Evolutionary conservation across 2,888 invertebrate species (phyloP).

Genomic region (Pasiphila rectangulata): DNA sequence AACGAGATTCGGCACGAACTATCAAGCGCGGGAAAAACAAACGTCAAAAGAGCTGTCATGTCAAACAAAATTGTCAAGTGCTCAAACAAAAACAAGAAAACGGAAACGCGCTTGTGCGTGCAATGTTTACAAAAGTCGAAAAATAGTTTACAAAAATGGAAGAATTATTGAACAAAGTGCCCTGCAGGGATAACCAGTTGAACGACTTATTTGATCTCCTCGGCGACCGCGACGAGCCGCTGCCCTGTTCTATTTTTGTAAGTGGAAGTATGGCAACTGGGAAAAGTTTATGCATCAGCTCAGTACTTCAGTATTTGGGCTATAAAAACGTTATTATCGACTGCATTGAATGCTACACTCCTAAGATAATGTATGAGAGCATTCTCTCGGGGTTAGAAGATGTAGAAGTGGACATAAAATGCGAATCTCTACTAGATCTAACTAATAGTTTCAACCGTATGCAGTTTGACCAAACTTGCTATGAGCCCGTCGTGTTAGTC

Average conservation of each 20-base stretch:
- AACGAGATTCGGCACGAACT: background rate
- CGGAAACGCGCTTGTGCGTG: background rate
- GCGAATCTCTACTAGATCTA: constrained; percentile 86
- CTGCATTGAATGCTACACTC: constrained; percentile 90
- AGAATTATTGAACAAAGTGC: constrained; percentile 65
- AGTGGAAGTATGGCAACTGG: constrained; percentile 93
- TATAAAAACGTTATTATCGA: constrained; percentile 85
- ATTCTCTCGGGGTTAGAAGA: constrained; percentile 83
- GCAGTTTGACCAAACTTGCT: constrained; percentile 41
- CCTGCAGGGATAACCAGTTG: constrained; percentile 75
- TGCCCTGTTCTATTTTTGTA: constrained; percentile 86
- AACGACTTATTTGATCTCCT: constrained; percentile 72
- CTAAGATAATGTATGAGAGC: constrained; percentile 88
- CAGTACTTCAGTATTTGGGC: constrained; percentile 79
- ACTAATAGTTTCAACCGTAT: constrained; percentile 70
- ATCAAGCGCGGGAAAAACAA: background rate
- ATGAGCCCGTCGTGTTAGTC: constrained; percentile 82
- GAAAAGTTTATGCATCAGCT: constrained; percentile 86
- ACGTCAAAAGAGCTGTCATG: constrained; percentile 1
- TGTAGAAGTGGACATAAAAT: constrained; percentile 70
- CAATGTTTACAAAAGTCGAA: constrained; percentile 32
- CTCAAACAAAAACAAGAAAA: background rate
- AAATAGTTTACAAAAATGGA: constrained; percentile 65
- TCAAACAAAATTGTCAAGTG: background rate
- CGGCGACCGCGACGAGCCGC: constrained; percentile 80